Base-by-base conservation (phyloP, 2,888 invertebrate genomes). In the Ophion obscuratus region DNA sequence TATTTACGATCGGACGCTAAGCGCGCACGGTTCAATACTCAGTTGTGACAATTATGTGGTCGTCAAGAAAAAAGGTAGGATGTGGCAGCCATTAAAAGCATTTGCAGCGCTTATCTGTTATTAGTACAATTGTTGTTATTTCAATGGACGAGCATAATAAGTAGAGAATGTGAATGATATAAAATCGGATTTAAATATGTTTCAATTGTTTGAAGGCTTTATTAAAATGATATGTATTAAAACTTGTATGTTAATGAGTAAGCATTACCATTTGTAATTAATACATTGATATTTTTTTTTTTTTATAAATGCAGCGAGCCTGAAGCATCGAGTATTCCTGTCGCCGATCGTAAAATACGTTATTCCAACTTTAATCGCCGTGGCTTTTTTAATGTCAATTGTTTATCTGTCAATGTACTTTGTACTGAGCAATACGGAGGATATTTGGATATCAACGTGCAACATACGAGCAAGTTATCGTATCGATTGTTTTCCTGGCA, bases 401-500 rank as follows among this genome's bases (percentile, higher is more conserved):
- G 87, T 88, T 20, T 89, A 90, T 73, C 68, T 85, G 7, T 62
- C 85, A 3, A 74, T 89, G 82, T 82, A 88, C 31, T 81, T 85
- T 31, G 27, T 70, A 9, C 40, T 81, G 44, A 62, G 73, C 11
- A 83, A 87, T 24, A 36, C 77, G 7, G 75, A 83, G 5, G 73
- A 84, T 17, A 27, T 64, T 31, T 81, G 87, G 78, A 44, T 64
- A 47, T 83, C 86, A 7, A 88, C 90, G 40, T 91, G 91, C 74
- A 87, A 89, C 78, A 78, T 91, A 24, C 83, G 80, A 73, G 47
- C 87, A 20, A 86, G 85, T 57, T 91, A 90, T 71, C 88, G 89
- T 27, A 84, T 90, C 7, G 87, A 90, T 62, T 91, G 91, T 74
- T 80, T 88, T 36, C 89, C 91, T 0, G 95, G 94, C 0, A 77